These are phyloP conservation scores for Aphelenchoides besseyi DNA, from an alignment of 1,140 invertebrate species.

Conservation along the genomic window DNA sequence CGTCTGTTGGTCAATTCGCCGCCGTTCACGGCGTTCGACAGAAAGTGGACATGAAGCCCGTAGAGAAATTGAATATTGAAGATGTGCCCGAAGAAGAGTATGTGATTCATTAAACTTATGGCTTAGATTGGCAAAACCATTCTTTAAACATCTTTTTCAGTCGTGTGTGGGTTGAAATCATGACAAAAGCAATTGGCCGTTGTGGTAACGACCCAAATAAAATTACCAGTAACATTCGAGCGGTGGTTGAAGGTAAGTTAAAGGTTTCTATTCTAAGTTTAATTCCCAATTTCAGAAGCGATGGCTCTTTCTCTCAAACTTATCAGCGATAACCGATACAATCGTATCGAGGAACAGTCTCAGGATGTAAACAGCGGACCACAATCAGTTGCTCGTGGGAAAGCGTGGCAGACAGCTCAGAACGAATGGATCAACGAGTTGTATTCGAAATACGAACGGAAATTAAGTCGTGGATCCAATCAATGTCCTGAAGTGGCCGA, in stretches of 20 bases:
- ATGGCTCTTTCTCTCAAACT: slow-evolving; percentile 58
- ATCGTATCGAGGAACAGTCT: slow-evolving; percentile 53
- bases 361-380: slow-evolving; percentile 36
- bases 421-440: slow-evolving; percentile 39
- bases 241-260: slow-evolving; percentile 58
- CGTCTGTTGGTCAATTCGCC: slow-evolving; percentile 34
- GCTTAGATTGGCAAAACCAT: too few relatives aligned
- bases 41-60: slow-evolving; percentile 35
- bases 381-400: slow-evolving; percentile 40
- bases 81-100: slow-evolving; percentile 43
- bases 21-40: slow-evolving; percentile 48
- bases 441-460: slow-evolving; percentile 22
- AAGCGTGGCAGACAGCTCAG: slow-evolving; percentile 47
- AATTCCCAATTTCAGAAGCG: slow-evolving; percentile 46
- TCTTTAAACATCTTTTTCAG: too few relatives aligned
- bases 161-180: slow-evolving; percentile 41
- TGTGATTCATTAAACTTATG: slow-evolving; percentile 58
- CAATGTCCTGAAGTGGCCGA: slow-evolving; percentile 2
- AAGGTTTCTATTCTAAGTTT: not conserved
- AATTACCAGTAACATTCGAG: slow-evolving; percentile 44
- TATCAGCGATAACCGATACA: slow-evolving; percentile 56
- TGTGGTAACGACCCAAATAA: slow-evolving; percentile 50
- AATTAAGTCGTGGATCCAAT: not conserved
- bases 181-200: slow-evolving; percentile 43
- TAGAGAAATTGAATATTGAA: slow-evolving; percentile 45